A percentile compares a stretch with the other conserved stretches of the same genome.
Evolutionary conservation across 1,140 invertebrate species (phyloP).

Genomic region (Ostrea edulis): DNA sequence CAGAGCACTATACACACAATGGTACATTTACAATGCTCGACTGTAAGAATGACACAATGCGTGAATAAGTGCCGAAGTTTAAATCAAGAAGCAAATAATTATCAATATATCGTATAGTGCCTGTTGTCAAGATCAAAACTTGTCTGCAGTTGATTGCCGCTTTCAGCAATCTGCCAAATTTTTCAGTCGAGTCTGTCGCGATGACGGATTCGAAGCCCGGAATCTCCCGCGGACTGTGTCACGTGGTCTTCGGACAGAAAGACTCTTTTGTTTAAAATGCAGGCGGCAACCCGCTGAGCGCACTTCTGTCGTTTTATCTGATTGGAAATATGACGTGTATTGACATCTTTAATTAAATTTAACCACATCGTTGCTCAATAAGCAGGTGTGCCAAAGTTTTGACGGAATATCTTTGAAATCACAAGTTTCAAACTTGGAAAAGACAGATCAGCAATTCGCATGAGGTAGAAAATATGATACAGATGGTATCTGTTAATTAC

Average conservation of each 20-base stretch:
- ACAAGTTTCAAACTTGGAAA: not conserved
- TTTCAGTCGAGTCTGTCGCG: not conserved
- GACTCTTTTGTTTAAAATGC: not conserved
- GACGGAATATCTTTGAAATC: constrained; percentile 17
- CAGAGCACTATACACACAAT: not conserved
- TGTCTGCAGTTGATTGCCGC: not conserved
- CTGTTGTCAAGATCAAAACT: constrained; percentile 4
- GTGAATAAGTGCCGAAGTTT: constrained; percentile 25
- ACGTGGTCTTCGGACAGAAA: not conserved
- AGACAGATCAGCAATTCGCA: not conserved
- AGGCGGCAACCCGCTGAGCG: constrained; percentile 13
- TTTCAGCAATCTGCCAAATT: not conserved
- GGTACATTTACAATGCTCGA: not conserved
- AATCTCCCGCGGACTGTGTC: constrained; percentile 22
- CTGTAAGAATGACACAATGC: not conserved
- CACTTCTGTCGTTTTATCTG: constrained; percentile 22
- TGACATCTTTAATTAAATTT: constrained; percentile 13
- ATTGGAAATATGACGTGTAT: constrained; percentile 23
- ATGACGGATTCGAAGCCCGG: constrained; percentile 17
- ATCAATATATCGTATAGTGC: not conserved
- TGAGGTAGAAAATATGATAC: not conserved
- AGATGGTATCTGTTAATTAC: not conserved
- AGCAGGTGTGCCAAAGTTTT: constrained; percentile 22
- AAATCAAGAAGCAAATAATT: constrained; percentile 3
- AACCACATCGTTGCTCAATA: constrained; percentile 8